These are phyloP conservation scores for Spheniscus mendiculus DNA, from an alignment of 2,113 vertebrate species.

Conservation along the genomic window DNA sequence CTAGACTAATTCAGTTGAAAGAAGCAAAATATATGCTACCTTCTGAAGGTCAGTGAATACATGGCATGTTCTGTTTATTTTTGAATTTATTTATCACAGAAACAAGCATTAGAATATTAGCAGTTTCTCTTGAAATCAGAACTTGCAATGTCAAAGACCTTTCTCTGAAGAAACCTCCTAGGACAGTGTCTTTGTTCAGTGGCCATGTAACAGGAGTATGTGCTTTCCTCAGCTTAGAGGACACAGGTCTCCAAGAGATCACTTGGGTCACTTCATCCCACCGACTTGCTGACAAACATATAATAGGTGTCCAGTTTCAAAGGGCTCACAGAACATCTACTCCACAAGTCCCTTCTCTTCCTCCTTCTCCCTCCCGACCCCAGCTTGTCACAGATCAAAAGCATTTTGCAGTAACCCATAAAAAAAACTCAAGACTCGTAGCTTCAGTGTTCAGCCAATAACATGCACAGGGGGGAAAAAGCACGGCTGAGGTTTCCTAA, in stretches of 20 bases:
- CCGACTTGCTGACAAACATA: constrained; percentile 25
- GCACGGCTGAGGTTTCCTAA: neutral
- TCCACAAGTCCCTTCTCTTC: neutral
- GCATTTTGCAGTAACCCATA: neutral
- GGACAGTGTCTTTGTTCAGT: neutral
- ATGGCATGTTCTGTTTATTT: neutral
- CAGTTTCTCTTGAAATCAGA: neutral
- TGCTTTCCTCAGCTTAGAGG: neutral
- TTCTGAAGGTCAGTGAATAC: neutral
- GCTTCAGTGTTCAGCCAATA: neutral
- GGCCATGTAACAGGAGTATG: neutral
- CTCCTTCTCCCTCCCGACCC: neutral
- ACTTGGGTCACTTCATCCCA: constrained; percentile 39
- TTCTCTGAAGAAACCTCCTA: neutral
- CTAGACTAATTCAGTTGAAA: neutral
- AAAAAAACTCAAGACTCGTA: neutral
- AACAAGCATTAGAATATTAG: neutral
- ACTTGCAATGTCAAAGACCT: neutral
- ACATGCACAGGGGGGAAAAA: neutral
- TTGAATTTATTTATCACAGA: neutral
- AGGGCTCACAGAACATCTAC: constrained; percentile 18
- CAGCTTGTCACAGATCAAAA: neutral
- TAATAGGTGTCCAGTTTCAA: constrained; percentile 60
- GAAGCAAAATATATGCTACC: neutral
- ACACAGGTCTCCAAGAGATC: neutral